Conservation (phyloP, 1,140 invertebrate genomes). For the Meloidogyne floridensis region DNA sequence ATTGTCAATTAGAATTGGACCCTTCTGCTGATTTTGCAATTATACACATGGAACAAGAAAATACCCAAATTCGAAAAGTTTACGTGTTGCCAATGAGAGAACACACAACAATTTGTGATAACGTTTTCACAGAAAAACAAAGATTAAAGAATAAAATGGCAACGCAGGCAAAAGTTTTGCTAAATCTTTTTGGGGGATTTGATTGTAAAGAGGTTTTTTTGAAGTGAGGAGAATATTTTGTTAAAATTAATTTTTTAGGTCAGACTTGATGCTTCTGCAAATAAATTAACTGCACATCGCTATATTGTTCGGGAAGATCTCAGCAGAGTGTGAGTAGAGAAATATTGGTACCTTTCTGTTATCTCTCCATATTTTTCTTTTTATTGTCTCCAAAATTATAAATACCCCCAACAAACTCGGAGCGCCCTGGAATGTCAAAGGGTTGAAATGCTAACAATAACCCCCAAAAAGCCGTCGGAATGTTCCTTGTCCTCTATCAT, state of each 20-base stretch:
- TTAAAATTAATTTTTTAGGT: slow-evolving; percentile 21
- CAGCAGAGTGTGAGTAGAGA: slow-evolving; percentile 6
- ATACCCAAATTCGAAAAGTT: not conserved
- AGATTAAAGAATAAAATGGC: slow-evolving; percentile 28
- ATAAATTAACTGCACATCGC: slow-evolving; percentile 11
- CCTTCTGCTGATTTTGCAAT: slow-evolving; percentile 18
- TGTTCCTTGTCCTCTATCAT: too few relatives aligned
- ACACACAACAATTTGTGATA: slow-evolving; percentile 26
- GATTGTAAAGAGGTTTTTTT: slow-evolving; percentile 25
- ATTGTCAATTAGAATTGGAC: slow-evolving; percentile 22
- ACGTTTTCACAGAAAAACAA: slow-evolving; percentile 26
- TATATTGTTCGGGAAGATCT: slow-evolving; percentile 25
- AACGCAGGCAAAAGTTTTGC: slow-evolving; percentile 20
- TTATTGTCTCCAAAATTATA: too few relatives aligned
- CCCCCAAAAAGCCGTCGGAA: too few relatives aligned
- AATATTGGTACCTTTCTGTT: not conserved
- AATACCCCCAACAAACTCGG: too few relatives aligned
- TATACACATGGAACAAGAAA: slow-evolving; percentile 13
- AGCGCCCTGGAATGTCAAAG: too few relatives aligned
- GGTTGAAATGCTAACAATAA: too few relatives aligned
- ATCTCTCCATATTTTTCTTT: too few relatives aligned
- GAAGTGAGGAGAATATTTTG: not conserved
- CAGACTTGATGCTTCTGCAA: slow-evolving; percentile 14
- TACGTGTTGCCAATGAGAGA: slow-evolving; percentile 29
- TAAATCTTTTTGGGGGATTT: not conserved